phyloP scores from a whole-genome alignment of 2,113 vertebrate genomes.

The Semnornis frantzii region DNA sequence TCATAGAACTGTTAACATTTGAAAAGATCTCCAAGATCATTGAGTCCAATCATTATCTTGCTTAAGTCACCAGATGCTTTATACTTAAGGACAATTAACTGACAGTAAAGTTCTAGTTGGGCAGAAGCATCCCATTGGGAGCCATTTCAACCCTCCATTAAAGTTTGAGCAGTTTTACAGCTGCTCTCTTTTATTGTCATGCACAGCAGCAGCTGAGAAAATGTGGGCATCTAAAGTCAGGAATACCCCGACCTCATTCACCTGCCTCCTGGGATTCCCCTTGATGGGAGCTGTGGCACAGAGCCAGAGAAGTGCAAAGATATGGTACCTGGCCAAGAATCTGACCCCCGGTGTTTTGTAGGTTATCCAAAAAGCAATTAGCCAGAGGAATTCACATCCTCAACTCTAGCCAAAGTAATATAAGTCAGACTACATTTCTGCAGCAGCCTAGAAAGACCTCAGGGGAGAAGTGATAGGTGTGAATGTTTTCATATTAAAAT shows the following conservation, averaged over 20 bases:
- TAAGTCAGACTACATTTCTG: not conserved
- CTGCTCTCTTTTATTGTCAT: not conserved
- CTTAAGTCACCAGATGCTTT: not conserved
- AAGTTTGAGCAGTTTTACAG: not conserved
- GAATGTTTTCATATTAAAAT: slow-evolving; percentile 54
- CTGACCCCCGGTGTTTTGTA: slow-evolving; percentile 11
- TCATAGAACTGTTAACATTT: too few relatives aligned
- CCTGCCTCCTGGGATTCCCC: not conserved
- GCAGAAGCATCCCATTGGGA: not conserved
- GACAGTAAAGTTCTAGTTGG: not conserved
- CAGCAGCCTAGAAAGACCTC: not conserved
- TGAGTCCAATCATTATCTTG: not conserved
- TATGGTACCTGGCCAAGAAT: not conserved
- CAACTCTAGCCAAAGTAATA: not conserved
- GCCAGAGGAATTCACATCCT: not conserved
- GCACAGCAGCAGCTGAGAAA: not conserved
- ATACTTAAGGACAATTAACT: not conserved
- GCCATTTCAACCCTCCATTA: not conserved
- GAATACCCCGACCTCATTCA: rapidly evolving
- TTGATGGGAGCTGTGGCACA: rapidly evolving
- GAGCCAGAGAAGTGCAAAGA: not conserved
- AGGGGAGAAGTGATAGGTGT: slow-evolving; percentile 27
- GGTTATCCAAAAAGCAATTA: slow-evolving; percentile 50
- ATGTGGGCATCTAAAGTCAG: not conserved
- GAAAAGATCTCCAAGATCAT: too few relatives aligned